Evolutionary conservation across 2,888 invertebrate species (phyloP).

Genomic region (Heteropelma amictum): DNA sequence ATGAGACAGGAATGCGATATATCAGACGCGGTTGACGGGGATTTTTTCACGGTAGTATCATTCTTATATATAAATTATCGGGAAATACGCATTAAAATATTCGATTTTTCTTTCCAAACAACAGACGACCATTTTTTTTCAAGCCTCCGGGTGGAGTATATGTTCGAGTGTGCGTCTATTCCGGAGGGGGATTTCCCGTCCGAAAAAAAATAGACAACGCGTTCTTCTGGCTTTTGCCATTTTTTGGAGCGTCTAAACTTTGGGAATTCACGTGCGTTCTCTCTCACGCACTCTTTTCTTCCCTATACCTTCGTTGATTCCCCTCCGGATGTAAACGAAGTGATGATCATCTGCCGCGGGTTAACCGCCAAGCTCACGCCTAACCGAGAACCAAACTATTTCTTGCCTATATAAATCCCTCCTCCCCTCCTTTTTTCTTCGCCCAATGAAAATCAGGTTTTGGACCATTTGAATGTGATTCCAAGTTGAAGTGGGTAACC

Average conservation of each 20-base stretch:
- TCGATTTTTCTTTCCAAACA: too few relatives aligned
- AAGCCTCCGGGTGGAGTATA: background rate
- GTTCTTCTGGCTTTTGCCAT: conserved; percentile 20
- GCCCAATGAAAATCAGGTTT: conserved; percentile 69
- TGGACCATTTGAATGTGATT: conserved; percentile 67
- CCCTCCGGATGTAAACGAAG: too few relatives aligned
- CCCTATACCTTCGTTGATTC: conserved; percentile 12
- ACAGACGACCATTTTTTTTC: too few relatives aligned
- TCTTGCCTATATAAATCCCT: conserved; percentile 43
- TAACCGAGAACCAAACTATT: conserved; percentile 38
- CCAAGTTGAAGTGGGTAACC: conserved; percentile 67
- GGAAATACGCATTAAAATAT: background rate
- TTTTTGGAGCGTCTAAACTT: conserved; percentile 64
- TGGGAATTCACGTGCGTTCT: conserved; percentile 70
- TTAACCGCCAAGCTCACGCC: conserved; percentile 41
- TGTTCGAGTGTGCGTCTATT: background rate
- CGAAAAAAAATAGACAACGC: conserved; percentile 23
- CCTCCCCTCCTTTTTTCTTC: conserved; percentile 43
- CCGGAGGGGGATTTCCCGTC: background rate
- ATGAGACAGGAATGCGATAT: conserved; percentile 30
- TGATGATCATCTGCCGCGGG: conserved; percentile 16
- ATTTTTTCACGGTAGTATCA: background rate
- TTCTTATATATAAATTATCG: background rate
- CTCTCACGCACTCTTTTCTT: conserved; percentile 54
- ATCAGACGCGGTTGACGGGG: background rate